Evolutionary conservation across 2,888 invertebrate genomes (phyloP).

Genomic region (Dilophus febrilis): DNA sequence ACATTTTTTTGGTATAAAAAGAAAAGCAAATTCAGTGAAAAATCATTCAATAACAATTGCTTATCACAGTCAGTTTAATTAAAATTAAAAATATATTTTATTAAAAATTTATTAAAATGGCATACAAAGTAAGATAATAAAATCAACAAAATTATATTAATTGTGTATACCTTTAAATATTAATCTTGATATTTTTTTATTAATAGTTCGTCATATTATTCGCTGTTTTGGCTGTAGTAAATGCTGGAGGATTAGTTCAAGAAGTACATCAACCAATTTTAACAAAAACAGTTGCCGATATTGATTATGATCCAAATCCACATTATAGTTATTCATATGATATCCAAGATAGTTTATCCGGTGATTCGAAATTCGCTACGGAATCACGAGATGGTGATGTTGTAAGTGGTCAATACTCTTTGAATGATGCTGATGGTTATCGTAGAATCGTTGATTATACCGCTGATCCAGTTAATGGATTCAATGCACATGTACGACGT

Average conservation of each 20-base stretch:
- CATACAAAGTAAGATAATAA: too few species aligned
- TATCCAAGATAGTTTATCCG: slow-evolving; percentile 23
- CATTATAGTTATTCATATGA: slow-evolving; percentile 27
- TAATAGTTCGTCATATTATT: slow-evolving; percentile 10
- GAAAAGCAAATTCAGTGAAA: too few species aligned
- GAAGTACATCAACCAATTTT: slow-evolving; percentile 1
- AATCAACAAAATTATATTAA: too few species aligned
- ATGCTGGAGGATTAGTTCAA: slow-evolving; percentile 16
- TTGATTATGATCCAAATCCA: slow-evolving; percentile 24
- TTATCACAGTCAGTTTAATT: too few species aligned
- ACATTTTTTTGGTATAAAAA: too few species aligned
- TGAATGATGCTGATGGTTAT: slow-evolving; percentile 26
- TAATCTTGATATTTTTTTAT: too few species aligned
- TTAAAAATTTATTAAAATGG: too few species aligned
- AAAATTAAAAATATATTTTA: too few species aligned
- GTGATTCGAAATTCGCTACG: slow-evolving; percentile 26
- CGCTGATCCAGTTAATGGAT: slow-evolving; percentile 24
- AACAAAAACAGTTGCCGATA: neutral
- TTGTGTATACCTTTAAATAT: too few species aligned
- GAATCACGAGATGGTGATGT: slow-evolving; percentile 27
- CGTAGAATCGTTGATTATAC: slow-evolving; percentile 25
- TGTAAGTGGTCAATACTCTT: slow-evolving; percentile 26
- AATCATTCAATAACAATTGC: too few species aligned
- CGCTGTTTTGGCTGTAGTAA: slow-evolving; percentile 17
- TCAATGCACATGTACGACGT: slow-evolving; percentile 27